Conservation (phyloP, 2,113 vertebrate genomes). For the Zosterops lateralis region DNA sequence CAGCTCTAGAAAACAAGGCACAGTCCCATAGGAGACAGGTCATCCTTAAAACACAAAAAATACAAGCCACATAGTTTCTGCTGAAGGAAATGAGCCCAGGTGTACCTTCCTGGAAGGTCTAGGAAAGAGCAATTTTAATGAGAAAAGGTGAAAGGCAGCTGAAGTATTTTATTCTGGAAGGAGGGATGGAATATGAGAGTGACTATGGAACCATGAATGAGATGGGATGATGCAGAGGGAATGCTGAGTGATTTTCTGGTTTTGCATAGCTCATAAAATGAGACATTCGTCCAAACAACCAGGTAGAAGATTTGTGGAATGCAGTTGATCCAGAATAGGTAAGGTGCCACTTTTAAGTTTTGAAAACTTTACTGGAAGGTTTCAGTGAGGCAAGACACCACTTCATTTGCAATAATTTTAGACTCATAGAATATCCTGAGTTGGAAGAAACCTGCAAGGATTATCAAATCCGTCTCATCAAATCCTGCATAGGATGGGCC, state of each 20-base stretch:
- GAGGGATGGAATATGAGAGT: background rate
- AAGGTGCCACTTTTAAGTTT: background rate
- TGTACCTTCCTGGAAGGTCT: background rate
- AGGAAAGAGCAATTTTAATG: background rate
- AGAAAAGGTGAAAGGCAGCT: background rate
- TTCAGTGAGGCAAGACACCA: background rate
- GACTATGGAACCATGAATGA: background rate
- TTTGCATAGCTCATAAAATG: background rate
- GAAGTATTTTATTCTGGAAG: background rate
- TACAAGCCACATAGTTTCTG: background rate
- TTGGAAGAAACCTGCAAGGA: background rate
- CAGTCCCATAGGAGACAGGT: background rate
- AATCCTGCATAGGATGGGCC: no score
- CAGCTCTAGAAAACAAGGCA: background rate
- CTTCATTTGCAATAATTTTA: background rate
- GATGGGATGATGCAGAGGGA: rapidly evolving
- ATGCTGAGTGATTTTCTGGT: background rate
- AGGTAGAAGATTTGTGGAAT: background rate
- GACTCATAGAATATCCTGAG: background rate
- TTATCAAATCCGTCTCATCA: background rate
- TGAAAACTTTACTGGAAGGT: background rate
- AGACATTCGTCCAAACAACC: background rate
- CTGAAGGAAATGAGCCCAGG: background rate
- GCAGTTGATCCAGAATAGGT: background rate
- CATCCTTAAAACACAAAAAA: background rate